These are phyloP conservation scores for Rattus rattus DNA, from an alignment of 2,113 vertebrate genomes.

Conservation along the genomic window DNA sequence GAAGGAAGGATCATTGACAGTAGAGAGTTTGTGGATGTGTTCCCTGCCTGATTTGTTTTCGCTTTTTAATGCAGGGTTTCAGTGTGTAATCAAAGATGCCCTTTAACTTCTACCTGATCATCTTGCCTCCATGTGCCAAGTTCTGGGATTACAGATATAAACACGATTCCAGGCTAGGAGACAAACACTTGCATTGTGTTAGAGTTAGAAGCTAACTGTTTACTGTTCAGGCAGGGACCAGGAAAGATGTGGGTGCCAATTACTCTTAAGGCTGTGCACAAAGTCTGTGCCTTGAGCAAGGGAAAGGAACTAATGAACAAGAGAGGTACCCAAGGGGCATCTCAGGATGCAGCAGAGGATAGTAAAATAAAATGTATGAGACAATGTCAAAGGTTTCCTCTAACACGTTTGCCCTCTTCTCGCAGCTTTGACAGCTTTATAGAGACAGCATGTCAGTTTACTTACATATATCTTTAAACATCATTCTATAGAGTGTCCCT, in stretches of 20 bases:
- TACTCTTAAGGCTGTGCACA: neutral
- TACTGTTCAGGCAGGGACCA: neutral
- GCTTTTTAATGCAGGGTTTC: neutral
- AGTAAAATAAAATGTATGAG: conserved; percentile 32
- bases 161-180: too few relatives aligned
- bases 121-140: neutral
- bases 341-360: neutral
- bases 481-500: conserved; percentile 93
- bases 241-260: neutral
- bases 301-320: neutral
- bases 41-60: neutral
- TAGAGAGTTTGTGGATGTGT: neutral
- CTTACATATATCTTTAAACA: conserved; percentile 79
- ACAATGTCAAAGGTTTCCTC: conserved; percentile 29
- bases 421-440: conserved; percentile 70
- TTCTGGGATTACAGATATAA: neutral
- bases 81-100: too few relatives aligned
- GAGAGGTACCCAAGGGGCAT: neutral
- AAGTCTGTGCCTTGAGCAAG: neutral
- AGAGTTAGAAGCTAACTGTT: neutral
- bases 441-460: conserved; percentile 70
- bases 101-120: neutral
- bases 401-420: conserved; percentile 67
- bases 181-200: neutral
- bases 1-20: neutral